phyloP scores from a whole-genome alignment of 2,113 vertebrate species.

The Lichenostomus cassidix region DNA sequence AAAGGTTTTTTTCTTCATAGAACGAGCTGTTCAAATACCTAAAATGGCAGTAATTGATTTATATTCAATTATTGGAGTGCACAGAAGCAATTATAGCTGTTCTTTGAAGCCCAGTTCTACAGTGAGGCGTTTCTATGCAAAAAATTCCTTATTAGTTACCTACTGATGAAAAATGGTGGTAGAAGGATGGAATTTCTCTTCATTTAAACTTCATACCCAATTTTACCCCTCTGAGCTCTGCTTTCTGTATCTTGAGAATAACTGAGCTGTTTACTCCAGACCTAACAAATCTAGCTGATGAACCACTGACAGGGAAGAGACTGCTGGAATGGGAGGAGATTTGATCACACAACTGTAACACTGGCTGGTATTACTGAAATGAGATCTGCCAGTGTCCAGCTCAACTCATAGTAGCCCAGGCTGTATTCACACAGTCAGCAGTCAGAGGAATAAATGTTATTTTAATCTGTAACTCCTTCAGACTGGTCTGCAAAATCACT shows the following conservation, averaged over 20 bases:
- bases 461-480: not conserved
- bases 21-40: not conserved
- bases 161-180: not conserved
- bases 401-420: not conserved
- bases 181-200: constrained; percentile 15
- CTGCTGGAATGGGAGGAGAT: not conserved
- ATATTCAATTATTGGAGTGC: constrained; percentile 39
- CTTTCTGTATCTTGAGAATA: not conserved
- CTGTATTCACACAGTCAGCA: not conserved
- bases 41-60: constrained; percentile 48
- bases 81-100: constrained; percentile 37
- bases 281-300: not conserved
- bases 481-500: not conserved
- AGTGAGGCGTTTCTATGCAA: constrained; percentile 12
- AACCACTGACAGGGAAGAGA: not conserved
- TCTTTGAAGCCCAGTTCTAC: not conserved
- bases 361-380: not conserved
- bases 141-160: not conserved
- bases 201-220: not conserved
- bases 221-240: not conserved
- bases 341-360: not conserved
- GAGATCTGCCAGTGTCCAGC: not conserved
- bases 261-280: not conserved
- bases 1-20: constrained; percentile 7
- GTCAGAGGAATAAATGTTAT: not conserved